Base-by-base conservation (phyloP, 2,797 vertebrate species). In the Halcyon badia region DNA sequence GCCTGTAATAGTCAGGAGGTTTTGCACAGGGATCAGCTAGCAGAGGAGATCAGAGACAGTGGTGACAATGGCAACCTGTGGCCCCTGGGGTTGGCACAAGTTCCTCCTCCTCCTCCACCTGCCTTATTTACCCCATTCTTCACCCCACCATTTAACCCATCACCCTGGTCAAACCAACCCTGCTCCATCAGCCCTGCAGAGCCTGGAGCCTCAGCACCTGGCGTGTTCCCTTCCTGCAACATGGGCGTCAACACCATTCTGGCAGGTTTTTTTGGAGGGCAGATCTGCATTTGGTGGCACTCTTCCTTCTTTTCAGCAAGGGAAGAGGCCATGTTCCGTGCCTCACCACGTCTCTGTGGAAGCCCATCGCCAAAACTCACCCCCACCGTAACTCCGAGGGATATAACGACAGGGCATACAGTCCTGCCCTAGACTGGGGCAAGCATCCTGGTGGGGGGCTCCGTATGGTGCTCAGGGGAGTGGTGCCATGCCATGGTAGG, bases 1-100 rank as follows among this genome's bases (percentile, higher is more conserved):
- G 97, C 96, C 97, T 93, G 2, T 70, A 87, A 94, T 64, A 94
- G 71, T 94, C 65, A 86, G 90, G 94, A 91, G 51, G 70, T 78
- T 95, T 95, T 84, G 79, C 80, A 64, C 2, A 6, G 81, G 66
- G 56, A 90, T 90, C 4, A 15, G 62, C 5, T 5, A 84, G 68
- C 0, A 1, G 73, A 70, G 18, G 35, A 81, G 64, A 71, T 5
- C 8, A 41, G 5, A 54, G 56, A 83, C 58, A 66, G 65, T 8
- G 30, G 46, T 7, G 19, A 79, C 24, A 41, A 64, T 10, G 24
- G 80, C 6, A 21, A 85, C 77, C 73, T 69, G 80, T 58, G 71
- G 87, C 78, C 81, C 42, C 41, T 41, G 39, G 66, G 58, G 39
- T 60, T 86, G 44, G 54, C 58, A 88, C 10, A 12, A 42, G 57